These are phyloP conservation scores for Paramormyrops hopkinsi DNA, from an alignment of 2,797 vertebrate genomes.

Conservation along the genomic window DNA sequence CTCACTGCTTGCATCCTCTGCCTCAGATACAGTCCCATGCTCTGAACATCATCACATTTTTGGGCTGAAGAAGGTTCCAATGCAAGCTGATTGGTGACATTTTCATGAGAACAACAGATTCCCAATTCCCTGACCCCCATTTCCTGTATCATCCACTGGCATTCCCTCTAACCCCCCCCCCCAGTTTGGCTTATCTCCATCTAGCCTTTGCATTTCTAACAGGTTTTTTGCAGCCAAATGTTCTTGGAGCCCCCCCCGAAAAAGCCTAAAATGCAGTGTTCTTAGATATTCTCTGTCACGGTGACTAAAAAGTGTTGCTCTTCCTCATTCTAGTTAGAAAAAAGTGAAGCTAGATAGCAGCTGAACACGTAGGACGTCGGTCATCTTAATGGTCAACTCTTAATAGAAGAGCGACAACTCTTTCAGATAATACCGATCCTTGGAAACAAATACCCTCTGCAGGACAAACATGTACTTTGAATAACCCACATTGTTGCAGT, in stretches of 20 bases:
- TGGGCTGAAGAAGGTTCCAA: conserved; percentile 70
- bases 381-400: conserved; percentile 45
- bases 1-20: conserved; percentile 11
- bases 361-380: conserved; percentile 49
- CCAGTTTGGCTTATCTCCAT: conserved; percentile 34
- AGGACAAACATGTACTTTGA: conserved; percentile 44
- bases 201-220: conserved; percentile 49
- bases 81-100: conserved; percentile 72
- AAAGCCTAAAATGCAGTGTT: conserved; percentile 16
- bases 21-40: conserved; percentile 68
- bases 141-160: conserved; percentile 42
- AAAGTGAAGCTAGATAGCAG: conserved; percentile 41
- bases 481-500: conserved; percentile 20
- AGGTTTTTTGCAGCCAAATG: conserved; percentile 42
- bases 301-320: conserved; percentile 33
- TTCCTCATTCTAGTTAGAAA: conserved; percentile 39
- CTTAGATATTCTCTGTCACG: conserved; percentile 14
- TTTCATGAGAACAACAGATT: conserved; percentile 75
- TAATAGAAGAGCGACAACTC: conserved; percentile 18
- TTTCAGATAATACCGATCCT: conserved; percentile 51
- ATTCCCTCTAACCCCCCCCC: conserved; percentile 50
- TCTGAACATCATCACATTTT: conserved; percentile 62
- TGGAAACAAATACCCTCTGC: conserved; percentile 54
- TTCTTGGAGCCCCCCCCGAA: conserved; percentile 10
- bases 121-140: conserved; percentile 68